These are phyloP conservation scores for Drosophila quinaria DNA, from an alignment of 2,888 invertebrate genomes.

Conservation along the genomic window DNA sequence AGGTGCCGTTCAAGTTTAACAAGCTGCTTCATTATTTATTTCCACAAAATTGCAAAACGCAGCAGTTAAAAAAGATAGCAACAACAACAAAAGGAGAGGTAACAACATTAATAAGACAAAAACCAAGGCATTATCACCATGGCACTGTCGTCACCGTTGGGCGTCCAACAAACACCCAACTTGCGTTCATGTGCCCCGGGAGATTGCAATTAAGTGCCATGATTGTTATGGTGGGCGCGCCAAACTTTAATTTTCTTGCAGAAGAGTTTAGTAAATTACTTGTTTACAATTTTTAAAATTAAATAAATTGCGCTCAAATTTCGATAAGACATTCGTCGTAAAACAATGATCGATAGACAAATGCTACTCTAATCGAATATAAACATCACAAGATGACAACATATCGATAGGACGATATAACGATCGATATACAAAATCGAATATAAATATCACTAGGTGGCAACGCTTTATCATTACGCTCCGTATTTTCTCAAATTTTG, in stretches of 20 bases:
- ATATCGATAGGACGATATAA: background rate
- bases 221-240: background rate
- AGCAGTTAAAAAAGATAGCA: constrained; percentile 46
- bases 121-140: constrained; percentile 28
- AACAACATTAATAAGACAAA: constrained; percentile 31
- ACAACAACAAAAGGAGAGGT: background rate
- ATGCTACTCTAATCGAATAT: constrained; percentile 2
- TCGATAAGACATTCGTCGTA: background rate
- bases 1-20: constrained; percentile 49
- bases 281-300: background rate
- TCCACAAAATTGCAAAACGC: constrained; percentile 63
- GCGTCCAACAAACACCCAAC: constrained; percentile 15
- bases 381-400: background rate
- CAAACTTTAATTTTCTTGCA: background rate
- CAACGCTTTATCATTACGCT: background rate
- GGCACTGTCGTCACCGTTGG: constrained; percentile 26
- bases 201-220: background rate
- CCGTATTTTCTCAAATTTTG: background rate
- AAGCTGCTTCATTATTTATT: constrained; percentile 71
- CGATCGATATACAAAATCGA: constrained; percentile 15
- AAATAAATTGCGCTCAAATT: background rate
- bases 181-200: constrained; percentile 2
- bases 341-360: background rate
- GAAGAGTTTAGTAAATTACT: background rate
- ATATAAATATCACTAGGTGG: background rate